Conservation (phyloP, 2,888 invertebrate species). For the Alcis repandata region DNA sequence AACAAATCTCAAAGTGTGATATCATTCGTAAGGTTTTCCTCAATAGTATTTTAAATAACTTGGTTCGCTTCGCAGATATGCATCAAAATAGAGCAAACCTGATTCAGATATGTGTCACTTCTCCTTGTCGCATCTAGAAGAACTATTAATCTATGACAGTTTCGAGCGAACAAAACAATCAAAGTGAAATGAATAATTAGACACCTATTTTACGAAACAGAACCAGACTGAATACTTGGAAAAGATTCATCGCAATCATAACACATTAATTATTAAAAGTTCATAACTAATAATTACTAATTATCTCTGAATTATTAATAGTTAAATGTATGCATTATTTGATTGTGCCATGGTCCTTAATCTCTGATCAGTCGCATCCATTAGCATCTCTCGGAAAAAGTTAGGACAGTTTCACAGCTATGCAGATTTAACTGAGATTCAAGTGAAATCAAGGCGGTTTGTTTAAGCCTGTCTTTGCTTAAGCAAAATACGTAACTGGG, state of each 20-base stretch:
- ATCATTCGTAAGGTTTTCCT: not conserved
- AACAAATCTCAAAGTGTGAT: too few species aligned
- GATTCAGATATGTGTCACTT: slow-evolving; percentile 17
- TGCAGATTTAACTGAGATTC: too few species aligned
- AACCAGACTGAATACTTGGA: not conserved
- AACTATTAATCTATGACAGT: slow-evolving; percentile 27
- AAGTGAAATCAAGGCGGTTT: too few species aligned
- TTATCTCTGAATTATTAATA: too few species aligned
- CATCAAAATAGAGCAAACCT: slow-evolving; percentile 13
- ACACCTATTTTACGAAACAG: not conserved
- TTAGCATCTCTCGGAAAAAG: too few species aligned
- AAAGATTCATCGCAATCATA: too few species aligned
- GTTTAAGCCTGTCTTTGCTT: too few species aligned
- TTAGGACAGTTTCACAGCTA: too few species aligned
- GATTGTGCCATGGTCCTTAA: not conserved
- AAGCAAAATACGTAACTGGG: too few species aligned
- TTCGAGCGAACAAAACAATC: slow-evolving; percentile 6
- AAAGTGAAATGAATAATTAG: slow-evolving; percentile 4
- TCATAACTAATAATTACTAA: too few species aligned
- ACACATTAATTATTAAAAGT: too few species aligned
- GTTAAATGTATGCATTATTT: too few species aligned
- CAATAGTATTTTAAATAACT: not conserved
- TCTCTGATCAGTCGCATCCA: not conserved
- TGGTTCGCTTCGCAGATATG: not conserved
- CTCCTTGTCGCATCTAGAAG: slow-evolving; percentile 13